Evolutionary conservation across 1,140 invertebrate species (phyloP).

Genomic region (Drosophila pseudoobscura): DNA sequence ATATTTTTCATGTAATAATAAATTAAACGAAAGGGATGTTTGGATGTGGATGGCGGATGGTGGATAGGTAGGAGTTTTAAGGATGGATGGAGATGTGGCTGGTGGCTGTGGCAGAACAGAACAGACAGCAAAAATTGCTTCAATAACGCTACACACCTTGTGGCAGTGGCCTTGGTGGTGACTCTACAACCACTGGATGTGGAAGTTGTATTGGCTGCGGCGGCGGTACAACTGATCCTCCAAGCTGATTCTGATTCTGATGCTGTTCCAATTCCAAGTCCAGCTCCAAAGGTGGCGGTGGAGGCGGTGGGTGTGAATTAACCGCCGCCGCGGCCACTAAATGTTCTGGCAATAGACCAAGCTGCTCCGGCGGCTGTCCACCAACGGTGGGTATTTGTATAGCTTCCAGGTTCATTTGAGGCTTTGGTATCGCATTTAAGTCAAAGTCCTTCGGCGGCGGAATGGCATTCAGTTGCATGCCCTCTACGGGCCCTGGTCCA

Average conservation of each 20-base stretch:
- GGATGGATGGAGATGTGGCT: conserved; percentile 13
- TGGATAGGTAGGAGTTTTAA: neutral
- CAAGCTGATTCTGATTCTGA: conserved; percentile 25
- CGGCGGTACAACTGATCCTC: neutral
- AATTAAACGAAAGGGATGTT: conserved; percentile 22
- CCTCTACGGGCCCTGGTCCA: conserved; percentile 58
- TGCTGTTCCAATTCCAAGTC: conserved; percentile 33
- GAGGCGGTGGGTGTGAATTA: conserved; percentile 59
- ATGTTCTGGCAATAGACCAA: conserved; percentile 47
- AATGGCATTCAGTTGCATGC: conserved; percentile 77
- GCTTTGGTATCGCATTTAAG: conserved; percentile 80
- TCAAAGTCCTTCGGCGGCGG: conserved; percentile 79
- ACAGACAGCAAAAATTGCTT: conserved; percentile 29
- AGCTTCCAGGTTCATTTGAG: conserved; percentile 74
- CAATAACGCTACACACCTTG: conserved; percentile 63
- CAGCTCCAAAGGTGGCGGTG: conserved; percentile 53
- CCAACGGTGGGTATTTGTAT: conserved; percentile 72
- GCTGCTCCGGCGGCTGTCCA: conserved; percentile 40
- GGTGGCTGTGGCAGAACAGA: conserved; percentile 46
- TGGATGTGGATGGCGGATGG: conserved; percentile 6
- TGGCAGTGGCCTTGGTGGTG: conserved; percentile 26
- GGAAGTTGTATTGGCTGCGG: conserved; percentile 21
- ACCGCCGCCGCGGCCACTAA: conserved; percentile 24
- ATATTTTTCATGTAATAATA: conserved; percentile 45
- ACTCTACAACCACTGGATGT: conserved; percentile 11